A percentile compares a stretch with the other conserved stretches of the same genome.
phyloP scores from a whole-genome alignment of 2,797 vertebrate species.

The Podarcis lilfordi region DNA sequence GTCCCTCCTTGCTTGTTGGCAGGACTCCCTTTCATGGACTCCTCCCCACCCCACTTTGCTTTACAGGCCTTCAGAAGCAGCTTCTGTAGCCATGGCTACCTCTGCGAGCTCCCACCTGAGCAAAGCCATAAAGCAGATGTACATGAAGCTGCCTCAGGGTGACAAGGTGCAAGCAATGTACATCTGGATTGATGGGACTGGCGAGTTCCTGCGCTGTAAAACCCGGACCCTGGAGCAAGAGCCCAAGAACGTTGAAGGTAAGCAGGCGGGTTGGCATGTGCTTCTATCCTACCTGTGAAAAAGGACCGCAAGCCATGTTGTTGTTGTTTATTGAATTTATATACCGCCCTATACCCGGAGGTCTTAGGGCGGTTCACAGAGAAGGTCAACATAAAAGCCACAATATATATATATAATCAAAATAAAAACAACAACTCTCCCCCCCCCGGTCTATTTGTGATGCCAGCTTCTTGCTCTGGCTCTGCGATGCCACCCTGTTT shows the following conservation, averaged over 20 bases:
- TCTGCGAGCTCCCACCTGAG: conserved; percentile 91
- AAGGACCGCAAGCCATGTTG: neutral
- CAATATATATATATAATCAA: neutral
- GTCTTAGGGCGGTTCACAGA: too few species aligned
- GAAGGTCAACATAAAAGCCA: too few species aligned
- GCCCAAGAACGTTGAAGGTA: conserved; percentile 94
- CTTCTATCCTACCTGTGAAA: accelerated
- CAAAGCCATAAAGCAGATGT: conserved; percentile 93
- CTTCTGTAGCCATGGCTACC: conserved; percentile 85
- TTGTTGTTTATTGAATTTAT: too few species aligned
- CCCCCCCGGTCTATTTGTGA: neutral
- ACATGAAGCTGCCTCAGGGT: conserved; percentile 93
- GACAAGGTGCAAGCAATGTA: conserved; percentile 96
- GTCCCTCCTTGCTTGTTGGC: neutral
- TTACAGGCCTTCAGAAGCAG: conserved; percentile 57
- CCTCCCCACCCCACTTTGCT: neutral
- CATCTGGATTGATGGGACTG: conserved; percentile 96
- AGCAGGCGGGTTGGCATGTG: conserved; percentile 35
- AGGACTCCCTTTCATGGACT: neutral
- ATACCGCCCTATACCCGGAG: too few species aligned
- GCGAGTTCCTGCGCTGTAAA: conserved; percentile 95
- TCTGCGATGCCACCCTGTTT: neutral
- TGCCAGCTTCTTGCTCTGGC: neutral
- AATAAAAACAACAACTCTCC: too few species aligned
- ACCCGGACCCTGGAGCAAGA: conserved; percentile 92